phyloP scores from a whole-genome alignment of 1,140 invertebrate species.

The Agrypnia vestita region DNA sequence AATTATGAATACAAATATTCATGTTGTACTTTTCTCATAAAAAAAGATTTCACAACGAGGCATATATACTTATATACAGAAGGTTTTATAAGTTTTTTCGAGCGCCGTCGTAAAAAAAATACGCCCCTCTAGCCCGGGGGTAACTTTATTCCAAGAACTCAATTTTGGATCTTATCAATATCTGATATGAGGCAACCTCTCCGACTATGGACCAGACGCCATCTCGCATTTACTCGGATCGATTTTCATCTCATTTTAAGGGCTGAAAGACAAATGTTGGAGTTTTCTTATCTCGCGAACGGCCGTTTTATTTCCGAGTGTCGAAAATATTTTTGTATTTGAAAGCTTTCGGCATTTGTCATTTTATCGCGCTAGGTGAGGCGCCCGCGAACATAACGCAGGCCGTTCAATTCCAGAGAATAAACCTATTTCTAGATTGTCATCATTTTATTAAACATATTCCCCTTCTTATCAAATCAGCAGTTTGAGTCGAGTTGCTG shows the following conservation, averaged over 20 bases:
- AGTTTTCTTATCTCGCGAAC: slow-evolving; percentile 13
- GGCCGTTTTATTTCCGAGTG: slow-evolving; percentile 28
- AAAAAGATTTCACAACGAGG: too few species aligned
- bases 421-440: slow-evolving; percentile 30
- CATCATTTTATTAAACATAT: slow-evolving; percentile 17
- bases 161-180: slow-evolving; percentile 46
- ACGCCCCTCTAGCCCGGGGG: slow-evolving; percentile 14
- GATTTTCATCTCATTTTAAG: slow-evolving; percentile 37
- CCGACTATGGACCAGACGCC: slow-evolving; percentile 13
- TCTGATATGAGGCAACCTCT: slow-evolving; percentile 15
- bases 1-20: not conserved
- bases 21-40: too few species aligned
- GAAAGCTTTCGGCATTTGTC: slow-evolving; percentile 25
- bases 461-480: not conserved
- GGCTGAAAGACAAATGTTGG: slow-evolving; percentile 24
- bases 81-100: slow-evolving; percentile 1
- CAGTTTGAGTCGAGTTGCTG: too few species aligned
- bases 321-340: slow-evolving; percentile 34
- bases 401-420: slow-evolving; percentile 18
- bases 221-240: slow-evolving; percentile 22
- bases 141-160: slow-evolving; percentile 29
- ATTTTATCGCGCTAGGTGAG: slow-evolving; percentile 24
- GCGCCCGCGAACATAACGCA: not conserved
- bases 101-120: slow-evolving; percentile 7
- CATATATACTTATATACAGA: too few species aligned